Evolutionary conservation across 2,888 invertebrate species (phyloP), one percentile per base, ranked within the genome.

Genomic region (Tachina lurida): DNA sequence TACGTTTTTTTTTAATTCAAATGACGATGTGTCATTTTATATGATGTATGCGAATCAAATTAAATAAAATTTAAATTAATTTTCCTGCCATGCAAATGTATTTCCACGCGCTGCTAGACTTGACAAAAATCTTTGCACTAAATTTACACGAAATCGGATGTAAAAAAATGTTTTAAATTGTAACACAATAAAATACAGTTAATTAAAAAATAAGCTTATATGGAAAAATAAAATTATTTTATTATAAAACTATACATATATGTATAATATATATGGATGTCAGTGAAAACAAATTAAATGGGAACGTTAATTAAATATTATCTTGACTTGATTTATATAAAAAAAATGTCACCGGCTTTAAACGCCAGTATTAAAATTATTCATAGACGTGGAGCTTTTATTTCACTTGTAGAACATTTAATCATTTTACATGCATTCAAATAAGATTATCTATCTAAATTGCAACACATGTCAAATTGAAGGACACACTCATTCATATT

Each of bases 61-160:
- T 31, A 31, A 31, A 31, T 7, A 31, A 31, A 31, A 31, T 7
- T 31, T 2, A 31, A 31, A 31, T 31, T 31, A 31, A 31, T 31
- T 31, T 31, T 31, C 31, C 7, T 7, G 1, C 31, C 85, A 82
- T 77, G 85, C 78, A 79, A 78, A 76, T 79, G 54, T 60, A 78
- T 71, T 75, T 60, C 47, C n/a, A 65, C 13, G n/a, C 12, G 4
- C 56, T 12, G 41, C 49, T 63, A 52, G 75, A 65, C 54, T 77
- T 62, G 62, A 54, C 74, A 75, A 62, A n/a, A 81, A 68, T 22
- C 13, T 54, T 63, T 65, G 10, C 47, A 76, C 19, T 62, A n/a
- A 65, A 77, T 67, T 68, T 47, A 63, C 70, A 63, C 19, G 82
- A 58, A 75, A 79, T 71, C 85, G 85, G 85, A 86, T 86, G 71